Evolutionary conservation across 2,888 invertebrate genomes (phyloP).

Genomic region (Conistra vaccinii): DNA sequence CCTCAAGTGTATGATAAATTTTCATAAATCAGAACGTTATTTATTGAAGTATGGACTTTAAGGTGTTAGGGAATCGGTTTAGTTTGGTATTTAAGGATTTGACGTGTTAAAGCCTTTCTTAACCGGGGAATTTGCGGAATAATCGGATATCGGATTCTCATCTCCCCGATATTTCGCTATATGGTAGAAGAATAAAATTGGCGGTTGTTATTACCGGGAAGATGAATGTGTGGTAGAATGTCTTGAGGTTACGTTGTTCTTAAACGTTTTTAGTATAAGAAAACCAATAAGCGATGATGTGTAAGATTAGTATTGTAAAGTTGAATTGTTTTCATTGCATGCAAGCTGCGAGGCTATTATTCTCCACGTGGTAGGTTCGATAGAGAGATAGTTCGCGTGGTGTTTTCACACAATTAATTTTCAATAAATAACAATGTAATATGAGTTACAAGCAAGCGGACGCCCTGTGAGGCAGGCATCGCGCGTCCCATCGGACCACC

Average conservation of each 20-base stretch:
- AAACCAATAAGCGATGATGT: conserved; percentile 48
- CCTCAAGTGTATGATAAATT: conserved; percentile 90
- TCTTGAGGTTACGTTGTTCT: conserved; percentile 55
- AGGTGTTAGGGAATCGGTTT: conserved; percentile 87
- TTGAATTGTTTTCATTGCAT: conserved; percentile 59
- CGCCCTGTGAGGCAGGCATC: conserved; percentile 79
- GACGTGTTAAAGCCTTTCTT: conserved; percentile 79
- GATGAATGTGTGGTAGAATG: conserved; percentile 69
- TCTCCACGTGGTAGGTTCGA: conserved; percentile 71
- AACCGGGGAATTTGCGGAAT: conserved; percentile 76
- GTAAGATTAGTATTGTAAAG: conserved; percentile 41
- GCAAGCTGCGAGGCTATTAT: conserved; percentile 56
- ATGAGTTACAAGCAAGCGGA: conserved; percentile 74
- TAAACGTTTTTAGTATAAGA: conserved; percentile 52
- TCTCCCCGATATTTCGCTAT: conserved; percentile 78
- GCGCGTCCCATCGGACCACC: conserved; percentile 78
- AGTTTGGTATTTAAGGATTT: conserved; percentile 83
- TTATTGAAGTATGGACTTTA: conserved; percentile 90
- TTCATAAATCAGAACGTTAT: conserved; percentile 89
- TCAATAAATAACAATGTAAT: conserved; percentile 83
- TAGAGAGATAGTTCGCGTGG: conserved; percentile 70
- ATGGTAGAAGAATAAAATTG: conserved; percentile 77
- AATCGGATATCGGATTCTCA: conserved; percentile 83
- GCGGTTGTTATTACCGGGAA: conserved; percentile 75
- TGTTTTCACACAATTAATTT: conserved; percentile 85